A percentile compares a stretch with the other conserved stretches of the same genome.
phyloP scores from a whole-genome alignment of 2,113 vertebrate species.

The Anseranas semipalmata region DNA sequence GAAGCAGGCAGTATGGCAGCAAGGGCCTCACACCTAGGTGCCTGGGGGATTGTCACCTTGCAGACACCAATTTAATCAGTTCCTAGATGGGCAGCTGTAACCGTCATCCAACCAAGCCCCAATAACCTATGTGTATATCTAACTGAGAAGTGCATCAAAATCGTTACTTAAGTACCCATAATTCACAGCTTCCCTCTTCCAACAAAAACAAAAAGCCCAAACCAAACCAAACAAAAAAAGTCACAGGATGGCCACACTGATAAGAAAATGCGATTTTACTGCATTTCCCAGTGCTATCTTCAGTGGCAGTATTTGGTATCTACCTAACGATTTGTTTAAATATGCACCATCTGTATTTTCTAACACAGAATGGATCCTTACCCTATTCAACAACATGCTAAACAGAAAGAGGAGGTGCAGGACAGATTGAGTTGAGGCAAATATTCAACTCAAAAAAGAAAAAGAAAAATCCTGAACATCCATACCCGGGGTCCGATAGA shows the following conservation, averaged over 20 bases:
- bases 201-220: neutral
- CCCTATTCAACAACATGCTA: neutral
- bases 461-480: neutral
- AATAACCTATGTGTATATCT: neutral
- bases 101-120: neutral
- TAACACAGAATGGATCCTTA: neutral
- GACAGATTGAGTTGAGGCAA: neutral
- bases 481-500: conserved; percentile 75
- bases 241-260: neutral
- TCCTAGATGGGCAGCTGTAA: neutral
- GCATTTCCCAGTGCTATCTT: neutral
- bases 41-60: neutral
- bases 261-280: neutral
- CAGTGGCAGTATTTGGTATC: neutral
- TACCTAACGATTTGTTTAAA: neutral
- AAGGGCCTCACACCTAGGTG: neutral
- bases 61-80: neutral
- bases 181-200: neutral
- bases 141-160: neutral
- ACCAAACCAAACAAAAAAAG: too few relatives aligned
- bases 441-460: neutral
- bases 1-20: neutral
- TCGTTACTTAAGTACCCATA: neutral
- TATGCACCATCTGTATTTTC: neutral
- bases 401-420: neutral